Conservation (phyloP, 64 coral and sea anemone species). For the Actinia tenebrosa region DNA sequence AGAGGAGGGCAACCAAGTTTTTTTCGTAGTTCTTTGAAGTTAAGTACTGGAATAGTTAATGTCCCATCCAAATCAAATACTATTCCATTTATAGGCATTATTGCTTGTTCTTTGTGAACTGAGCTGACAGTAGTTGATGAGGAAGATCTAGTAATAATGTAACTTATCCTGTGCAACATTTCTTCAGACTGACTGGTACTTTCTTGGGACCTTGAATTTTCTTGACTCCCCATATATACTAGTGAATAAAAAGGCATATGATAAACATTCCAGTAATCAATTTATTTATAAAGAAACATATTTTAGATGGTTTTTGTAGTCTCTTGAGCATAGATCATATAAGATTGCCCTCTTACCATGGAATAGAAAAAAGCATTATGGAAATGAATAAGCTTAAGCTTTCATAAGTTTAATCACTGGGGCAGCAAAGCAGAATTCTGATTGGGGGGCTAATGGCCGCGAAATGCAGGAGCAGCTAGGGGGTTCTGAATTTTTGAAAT, state of each 20-base stretch:
- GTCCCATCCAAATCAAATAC: constrained; percentile 98
- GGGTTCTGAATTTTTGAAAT: too few relatives aligned
- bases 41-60: constrained; percentile 77
- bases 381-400: too few relatives aligned
- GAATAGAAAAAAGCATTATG: too few relatives aligned
- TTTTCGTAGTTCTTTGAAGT: constrained; percentile 53
- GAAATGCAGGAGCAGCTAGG: too few relatives aligned
- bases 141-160: background rate
- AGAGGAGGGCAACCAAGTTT: constrained; percentile 57
- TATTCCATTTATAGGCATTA: constrained; percentile 67
- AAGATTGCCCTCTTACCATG: too few relatives aligned
- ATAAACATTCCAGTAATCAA: too few relatives aligned
- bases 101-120: background rate
- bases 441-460: too few relatives aligned
- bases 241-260: background rate
- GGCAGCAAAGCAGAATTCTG: too few relatives aligned
- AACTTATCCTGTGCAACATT: constrained; percentile 9
- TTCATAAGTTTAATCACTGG: too few relatives aligned
- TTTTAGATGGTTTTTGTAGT: too few relatives aligned
- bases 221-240: background rate
- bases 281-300: too few relatives aligned
- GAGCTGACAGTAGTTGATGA: background rate
- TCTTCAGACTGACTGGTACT: background rate
- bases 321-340: too few relatives aligned
- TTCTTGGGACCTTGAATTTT: background rate